Base-by-base conservation (phyloP, 37 sponge, comb jelly and placozoan species). In the Hormiphora californensis region DNA sequence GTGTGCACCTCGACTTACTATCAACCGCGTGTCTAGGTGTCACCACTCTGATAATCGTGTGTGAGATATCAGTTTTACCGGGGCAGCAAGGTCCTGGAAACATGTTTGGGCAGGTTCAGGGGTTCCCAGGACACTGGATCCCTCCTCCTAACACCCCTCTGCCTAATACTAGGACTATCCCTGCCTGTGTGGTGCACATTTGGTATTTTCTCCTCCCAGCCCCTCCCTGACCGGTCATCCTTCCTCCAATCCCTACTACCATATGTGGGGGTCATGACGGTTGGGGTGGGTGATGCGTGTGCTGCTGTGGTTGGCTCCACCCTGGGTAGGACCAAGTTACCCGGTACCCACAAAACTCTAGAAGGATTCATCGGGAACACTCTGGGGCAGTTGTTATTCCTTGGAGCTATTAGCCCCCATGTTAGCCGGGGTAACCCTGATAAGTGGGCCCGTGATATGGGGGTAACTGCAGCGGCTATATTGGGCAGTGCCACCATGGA, bases 211-310 rank as follows among this genome's bases (percentile, higher is more conserved):
- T 41, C 81, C 43, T 43, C 21, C 32, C 46, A 33, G 23, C n/a
- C 25, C 28, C 25, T 73, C 0, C 25, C 32, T 22, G 1, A 43
- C 46, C 81, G 81, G 46, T 43, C 25, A 23, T 22, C 41, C 2
- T 41, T 73, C 27, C 46, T 73, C 9, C 81, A 73, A 19, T 27
- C 44, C 4, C 28, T 73, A 0, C 25, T 73, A 33, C 81, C 81
- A 46, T 73, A 73, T 17, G 5, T 25, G 5, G 81, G 81, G 2
- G 81, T 73, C 35, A 27, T 73, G 81, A 73, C 81, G 3, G 25
- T 73, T 41, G 81, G 81, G n/a, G 81, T 73, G 12, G 81, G 81
- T 27, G 81, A 73, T 21, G 81, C 81, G 27, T 73, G 81, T 41
- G 81, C 81, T 15, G 81, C 81, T 4, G 39, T 73, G 81, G 25